These are phyloP conservation scores for Diloba caeruleocephala DNA, from an alignment of 2,888 invertebrate genomes.

Conservation along the genomic window DNA sequence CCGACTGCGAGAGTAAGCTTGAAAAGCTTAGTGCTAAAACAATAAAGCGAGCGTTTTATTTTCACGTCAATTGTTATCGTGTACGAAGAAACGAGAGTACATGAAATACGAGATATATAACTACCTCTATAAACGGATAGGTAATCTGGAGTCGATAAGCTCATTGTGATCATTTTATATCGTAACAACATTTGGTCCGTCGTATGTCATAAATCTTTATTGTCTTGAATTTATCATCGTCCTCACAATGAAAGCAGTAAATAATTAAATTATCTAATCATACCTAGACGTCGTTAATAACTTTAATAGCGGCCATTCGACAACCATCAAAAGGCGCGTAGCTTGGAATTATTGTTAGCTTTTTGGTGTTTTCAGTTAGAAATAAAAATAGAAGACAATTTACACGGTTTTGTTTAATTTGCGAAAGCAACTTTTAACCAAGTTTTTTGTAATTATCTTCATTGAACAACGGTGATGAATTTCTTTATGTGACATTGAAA, in stretches of 20 bases:
- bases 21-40: not conserved
- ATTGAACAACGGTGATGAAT: no score
- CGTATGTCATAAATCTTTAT: constrained; percentile 42
- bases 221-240: constrained; percentile 43
- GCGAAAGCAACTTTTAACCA: constrained; percentile 9
- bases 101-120: constrained; percentile 6
- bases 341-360: constrained; percentile 41
- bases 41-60: not conserved
- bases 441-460: no score
- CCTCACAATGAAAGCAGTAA: constrained; percentile 37
- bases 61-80: not conserved
- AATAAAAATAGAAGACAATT: constrained; percentile 38
- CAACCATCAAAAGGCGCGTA: constrained; percentile 38
- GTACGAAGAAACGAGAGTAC: constrained; percentile 5
- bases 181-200: constrained; percentile 20
- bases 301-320: constrained; percentile 45
- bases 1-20: no score
- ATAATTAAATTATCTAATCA: constrained; percentile 51
- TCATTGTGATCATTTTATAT: constrained; percentile 32
- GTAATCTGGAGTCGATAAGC: constrained; percentile 12
- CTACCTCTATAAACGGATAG: constrained; percentile 14
- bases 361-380: constrained; percentile 45
- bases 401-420: constrained; percentile 15
- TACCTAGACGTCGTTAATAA: constrained; percentile 37
- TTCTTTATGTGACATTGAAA: constrained; percentile 17